Percentiles rank a stretch among this genome's conserved stretches.
Conservation (phyloP, 53 echinoderm and acorn worm genomes). For the Antedon mediterranea region DNA sequence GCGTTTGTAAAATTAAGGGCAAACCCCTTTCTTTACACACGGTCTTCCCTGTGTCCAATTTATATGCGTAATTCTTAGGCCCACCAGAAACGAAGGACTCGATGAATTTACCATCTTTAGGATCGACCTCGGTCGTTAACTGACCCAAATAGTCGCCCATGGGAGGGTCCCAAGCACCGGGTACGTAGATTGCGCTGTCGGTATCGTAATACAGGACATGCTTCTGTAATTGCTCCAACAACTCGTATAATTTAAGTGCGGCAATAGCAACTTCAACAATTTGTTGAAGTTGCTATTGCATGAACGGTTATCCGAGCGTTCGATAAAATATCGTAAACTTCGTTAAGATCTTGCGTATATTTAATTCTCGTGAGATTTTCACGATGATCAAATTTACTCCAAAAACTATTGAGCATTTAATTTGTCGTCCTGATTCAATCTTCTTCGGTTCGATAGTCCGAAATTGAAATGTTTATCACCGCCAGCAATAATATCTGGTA, state of each 20-base stretch:
- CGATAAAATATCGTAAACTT: constrained; percentile 9
- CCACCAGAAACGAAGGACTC: constrained; percentile 40
- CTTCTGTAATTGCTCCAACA: constrained; percentile 20
- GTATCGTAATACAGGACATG: constrained; percentile 63
- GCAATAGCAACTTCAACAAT: constrained; percentile 26
- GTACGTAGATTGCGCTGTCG: constrained; percentile 32
- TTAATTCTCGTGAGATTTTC: constrained; percentile 4
- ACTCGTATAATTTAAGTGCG: constrained; percentile 33
- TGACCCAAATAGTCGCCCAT: constrained; percentile 30
- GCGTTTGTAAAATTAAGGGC: constrained; percentile 30
- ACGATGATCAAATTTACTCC: constrained; percentile 42
- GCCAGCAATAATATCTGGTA: neutral
- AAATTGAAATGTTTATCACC: neutral
- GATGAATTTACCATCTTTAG: constrained; percentile 36
- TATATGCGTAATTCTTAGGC: constrained; percentile 43
- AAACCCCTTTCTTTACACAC: constrained; percentile 44
- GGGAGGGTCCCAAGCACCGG: constrained; percentile 22
- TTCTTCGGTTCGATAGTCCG: neutral
- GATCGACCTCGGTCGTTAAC: constrained; percentile 36
- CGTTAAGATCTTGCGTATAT: neutral
- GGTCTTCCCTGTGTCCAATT: constrained; percentile 38
- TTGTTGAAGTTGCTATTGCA: neutral
- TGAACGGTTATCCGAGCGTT: constrained; percentile 7
- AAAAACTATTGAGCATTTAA: constrained; percentile 41
- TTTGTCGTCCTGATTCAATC: constrained; percentile 20